Percentiles rank a stretch among this genome's conserved stretches.
Evolutionary conservation across 2,888 invertebrate species (phyloP).

Genomic region (Lumbricus terrestris): DNA sequence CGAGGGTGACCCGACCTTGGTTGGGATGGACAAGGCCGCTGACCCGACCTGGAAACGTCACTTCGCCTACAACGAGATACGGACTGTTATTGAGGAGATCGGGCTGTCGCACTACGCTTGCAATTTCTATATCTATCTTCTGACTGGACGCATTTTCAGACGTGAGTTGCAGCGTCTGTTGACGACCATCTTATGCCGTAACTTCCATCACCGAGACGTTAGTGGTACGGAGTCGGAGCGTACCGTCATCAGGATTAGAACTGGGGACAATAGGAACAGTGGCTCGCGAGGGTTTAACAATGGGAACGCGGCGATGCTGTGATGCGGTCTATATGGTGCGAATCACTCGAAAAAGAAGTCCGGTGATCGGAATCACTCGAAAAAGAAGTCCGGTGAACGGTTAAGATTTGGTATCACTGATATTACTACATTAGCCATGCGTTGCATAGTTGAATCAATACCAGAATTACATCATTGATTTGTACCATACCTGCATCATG

Average conservation of each 20-base stretch:
- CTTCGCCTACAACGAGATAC: constrained; percentile 45
- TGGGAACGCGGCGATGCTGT: neutral
- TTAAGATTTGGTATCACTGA: too few species aligned
- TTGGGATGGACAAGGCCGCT: constrained; percentile 42
- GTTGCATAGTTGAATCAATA: too few species aligned
- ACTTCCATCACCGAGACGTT: neutral
- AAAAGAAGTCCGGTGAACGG: neutral
- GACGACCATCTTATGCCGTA: constrained; percentile 17
- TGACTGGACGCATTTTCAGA: constrained; percentile 56
- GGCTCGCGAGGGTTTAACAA: neutral
- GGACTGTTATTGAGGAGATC: constrained; percentile 44
- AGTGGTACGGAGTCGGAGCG: neutral
- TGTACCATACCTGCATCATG: neutral
- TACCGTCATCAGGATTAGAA: constrained; percentile 11
- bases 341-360: too few species aligned
- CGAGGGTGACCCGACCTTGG: constrained; percentile 41
- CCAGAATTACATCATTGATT: neutral
- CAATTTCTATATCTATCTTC: constrained; percentile 56
- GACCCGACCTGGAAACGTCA: constrained; percentile 50
- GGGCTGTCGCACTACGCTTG: constrained; percentile 54
- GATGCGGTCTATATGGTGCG: neutral
- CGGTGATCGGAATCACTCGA: too few species aligned
- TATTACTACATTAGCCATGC: too few species aligned
- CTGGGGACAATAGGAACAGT: neutral
- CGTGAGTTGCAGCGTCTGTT: constrained; percentile 42